Evolutionary conservation across 92 coral and sea anemone species (phyloP), one percentile per base, ranked within the genome.

Genomic region (Zoanthus gigantus): DNA sequence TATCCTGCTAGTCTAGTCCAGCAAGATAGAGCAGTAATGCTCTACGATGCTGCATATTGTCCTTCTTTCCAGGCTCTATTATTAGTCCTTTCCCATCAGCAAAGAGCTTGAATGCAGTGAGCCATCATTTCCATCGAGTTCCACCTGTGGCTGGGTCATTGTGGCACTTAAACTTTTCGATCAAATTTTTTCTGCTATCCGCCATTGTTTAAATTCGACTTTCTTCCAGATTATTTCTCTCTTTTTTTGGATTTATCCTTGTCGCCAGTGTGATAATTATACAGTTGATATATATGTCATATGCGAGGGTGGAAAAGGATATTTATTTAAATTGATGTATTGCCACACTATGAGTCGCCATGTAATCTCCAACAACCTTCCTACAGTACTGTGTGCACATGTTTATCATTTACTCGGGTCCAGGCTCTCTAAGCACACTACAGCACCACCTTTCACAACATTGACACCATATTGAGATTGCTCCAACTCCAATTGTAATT

Each of bases 1-100:
- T 84, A 34, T 34, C 79, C 69, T 69, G 80, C 47, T 71, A 4
- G 69, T 71, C 79, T 47, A 68, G 75, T 65, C 88, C 79, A 12
- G 88, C 80, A 9, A 71, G 23, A 72, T 46, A 80, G 2, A 71
- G 71, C 37, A 84, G 50, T 84, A 37, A 4, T 37, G 42, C 42
- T 37, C 42, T 37, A 37, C 42, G 4, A 4, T 4, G 42, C 42
- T 60, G 23, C 66, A 13, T 60, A 60, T 2, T 60, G 0, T 60
- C 66, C 13, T 60, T 18, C 15, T 60, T 15, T 15, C 13, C 23
- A 60, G 66, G 28, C n/a, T 60, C 66, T 60, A 15, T 60, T 60
- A 60, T 60, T 17, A 15, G 66, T 17, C 66, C 66, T 16, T 60
- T 15, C 5, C 66, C 18, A 1, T 60, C 63, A 9, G 63, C 63